Conservation (phyloP, 1,140 invertebrate species). For the Caenorhabditis remanei region DNA sequence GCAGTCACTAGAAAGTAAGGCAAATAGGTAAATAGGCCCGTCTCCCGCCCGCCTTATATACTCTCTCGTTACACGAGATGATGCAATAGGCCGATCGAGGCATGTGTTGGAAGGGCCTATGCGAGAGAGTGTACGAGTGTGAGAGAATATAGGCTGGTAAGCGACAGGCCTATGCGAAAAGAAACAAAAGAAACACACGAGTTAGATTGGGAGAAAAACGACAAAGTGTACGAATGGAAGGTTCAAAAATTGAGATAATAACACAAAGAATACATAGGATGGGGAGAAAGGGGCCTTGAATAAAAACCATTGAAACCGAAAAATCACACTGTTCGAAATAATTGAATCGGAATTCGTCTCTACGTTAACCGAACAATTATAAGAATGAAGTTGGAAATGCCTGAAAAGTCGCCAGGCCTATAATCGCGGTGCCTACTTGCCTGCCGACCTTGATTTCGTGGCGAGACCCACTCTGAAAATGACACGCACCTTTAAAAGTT, state of each 20-base stretch:
- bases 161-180: constrained; percentile 24
- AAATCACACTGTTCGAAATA: too few relatives aligned
- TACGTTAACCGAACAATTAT: too few relatives aligned
- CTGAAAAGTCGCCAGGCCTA: too few relatives aligned
- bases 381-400: too few relatives aligned
- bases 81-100: constrained; percentile 41
- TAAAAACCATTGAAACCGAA: background rate
- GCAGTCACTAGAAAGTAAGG: background rate
- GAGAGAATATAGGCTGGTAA: constrained; percentile 33
- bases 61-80: constrained; percentile 41
- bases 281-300: background rate
- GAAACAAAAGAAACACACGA: constrained; percentile 29
- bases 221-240: background rate
- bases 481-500: too few relatives aligned
- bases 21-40: constrained; percentile 25
- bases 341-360: too few relatives aligned
- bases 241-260: constrained; percentile 42
- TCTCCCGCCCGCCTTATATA: constrained; percentile 27
- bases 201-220: background rate
- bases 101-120: constrained; percentile 48
- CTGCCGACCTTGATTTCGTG: too few relatives aligned
- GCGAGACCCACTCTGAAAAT: too few relatives aligned
- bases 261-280: background rate
- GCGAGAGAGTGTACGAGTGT: background rate
- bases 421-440: too few relatives aligned